Base-by-base conservation (phyloP, 92 coral and sea anemone species). In the Porites divaricata region DNA sequence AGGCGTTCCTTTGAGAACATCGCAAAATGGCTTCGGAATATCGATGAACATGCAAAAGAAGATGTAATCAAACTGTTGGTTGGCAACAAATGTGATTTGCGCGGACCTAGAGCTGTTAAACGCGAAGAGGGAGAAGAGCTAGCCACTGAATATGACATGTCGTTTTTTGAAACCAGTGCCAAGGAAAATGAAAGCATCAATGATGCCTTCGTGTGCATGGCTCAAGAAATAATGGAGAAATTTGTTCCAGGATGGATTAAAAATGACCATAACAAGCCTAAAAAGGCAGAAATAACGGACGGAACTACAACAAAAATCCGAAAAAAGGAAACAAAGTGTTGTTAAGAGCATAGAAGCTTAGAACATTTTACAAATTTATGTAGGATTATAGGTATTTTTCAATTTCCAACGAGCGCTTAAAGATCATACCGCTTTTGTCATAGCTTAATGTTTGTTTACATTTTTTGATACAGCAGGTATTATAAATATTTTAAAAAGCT, bases 161-260 rank as follows among this genome's bases (percentile, higher is more conserved):
- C 94, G 15, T 96, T 96, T 72, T 92, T 95, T 10, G 99, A 96
- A 84, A 93, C 99, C 1, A 96, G 99, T 84, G 99, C 99, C 0
- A 96, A 95, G 78, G 98, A 95, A 75, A 71, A 95, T 41, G 91
- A 94, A n/a, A 92, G 93, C 76, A 93, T 96, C 6, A 90, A 95
- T 48, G 86, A 86, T 5, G 98, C 93, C 11, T 96, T 96, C 74
- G 86, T 87, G 65, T 89, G 95, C 11, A 95, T 95, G 87, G 95
- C 98, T 10, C 87, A 78, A 58, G 98, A 96, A 77, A 72, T 96
- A 20, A 91, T 88, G 74, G 85, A 77, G 23, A 90, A 83, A 75
- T 70, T 96, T n/a, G 96, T 68, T 23, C 67, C 65, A 21, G 85
- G 23, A 81, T 81, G 66, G 76, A 57, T 67, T 53, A 26, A 17